phyloP scores from a whole-genome alignment of 2,113 vertebrate genomes.

The Engraulis encrasicolus region DNA sequence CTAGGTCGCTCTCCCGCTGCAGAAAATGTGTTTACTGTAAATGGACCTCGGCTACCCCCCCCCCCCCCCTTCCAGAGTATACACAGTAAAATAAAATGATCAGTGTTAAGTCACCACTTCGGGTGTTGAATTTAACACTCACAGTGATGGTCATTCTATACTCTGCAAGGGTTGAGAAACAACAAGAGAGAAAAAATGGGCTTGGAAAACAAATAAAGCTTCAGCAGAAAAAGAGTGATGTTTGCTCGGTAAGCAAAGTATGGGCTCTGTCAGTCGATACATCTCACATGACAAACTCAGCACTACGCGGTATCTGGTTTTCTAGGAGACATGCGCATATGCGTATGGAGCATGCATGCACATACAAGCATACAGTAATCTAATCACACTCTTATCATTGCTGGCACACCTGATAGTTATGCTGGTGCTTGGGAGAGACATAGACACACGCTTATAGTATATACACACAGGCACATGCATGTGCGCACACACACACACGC shows the following conservation, averaged over 20 bases:
- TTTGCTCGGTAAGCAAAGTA: conserved; percentile 2
- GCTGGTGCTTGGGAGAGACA: neutral
- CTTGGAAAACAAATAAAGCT: neutral
- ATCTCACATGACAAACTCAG: neutral
- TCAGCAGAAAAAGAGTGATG: neutral
- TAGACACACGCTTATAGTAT: neutral
- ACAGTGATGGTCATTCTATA: no score
- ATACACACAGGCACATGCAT: neutral
- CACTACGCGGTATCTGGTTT: conserved; percentile 20
- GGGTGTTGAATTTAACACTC: no score
- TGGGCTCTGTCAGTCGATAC: neutral
- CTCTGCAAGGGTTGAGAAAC: neutral
- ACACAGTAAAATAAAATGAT: no score
- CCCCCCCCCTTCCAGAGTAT: neutral
- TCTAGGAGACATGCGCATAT: neutral
- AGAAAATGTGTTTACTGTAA: neutral
- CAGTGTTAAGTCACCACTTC: no score
- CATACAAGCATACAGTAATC: conserved; percentile 5
- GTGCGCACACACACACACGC: no score
- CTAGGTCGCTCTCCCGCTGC: neutral
- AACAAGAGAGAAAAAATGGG: neutral
- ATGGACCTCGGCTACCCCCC: neutral
- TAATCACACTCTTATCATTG: neutral
- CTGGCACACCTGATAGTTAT: neutral
- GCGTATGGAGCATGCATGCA: conserved; percentile 10